phyloP scores from a whole-genome alignment of 2,113 vertebrate genomes.

The Mellivora capensis region DNA sequence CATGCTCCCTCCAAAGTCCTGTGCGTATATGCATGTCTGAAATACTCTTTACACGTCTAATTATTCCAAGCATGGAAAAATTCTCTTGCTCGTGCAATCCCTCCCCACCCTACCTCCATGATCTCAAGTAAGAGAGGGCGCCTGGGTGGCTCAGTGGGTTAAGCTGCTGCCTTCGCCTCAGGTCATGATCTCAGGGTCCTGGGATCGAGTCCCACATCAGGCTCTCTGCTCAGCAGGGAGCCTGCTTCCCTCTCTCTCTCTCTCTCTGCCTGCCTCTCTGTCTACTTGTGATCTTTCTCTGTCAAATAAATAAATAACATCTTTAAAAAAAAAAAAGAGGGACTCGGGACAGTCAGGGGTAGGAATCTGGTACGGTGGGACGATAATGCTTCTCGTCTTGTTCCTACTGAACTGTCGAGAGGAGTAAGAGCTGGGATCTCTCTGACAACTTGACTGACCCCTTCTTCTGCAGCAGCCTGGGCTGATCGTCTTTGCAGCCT shows the following conservation, averaged over 20 bases:
- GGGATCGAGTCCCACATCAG: too few species aligned
- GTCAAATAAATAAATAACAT: too few species aligned
- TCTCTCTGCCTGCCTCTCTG: too few species aligned
- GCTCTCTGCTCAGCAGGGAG: too few species aligned
- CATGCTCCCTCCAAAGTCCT: neutral
- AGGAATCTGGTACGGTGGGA: neutral
- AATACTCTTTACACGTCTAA: neutral
- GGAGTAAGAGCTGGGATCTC: neutral
- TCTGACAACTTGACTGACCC: neutral
- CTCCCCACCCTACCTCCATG: neutral
- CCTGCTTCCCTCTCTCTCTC: too few species aligned
- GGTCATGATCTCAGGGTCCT: too few species aligned
- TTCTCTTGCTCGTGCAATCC: neutral
- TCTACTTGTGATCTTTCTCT: too few species aligned
- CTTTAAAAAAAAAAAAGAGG: too few species aligned
- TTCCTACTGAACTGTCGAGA: neutral
- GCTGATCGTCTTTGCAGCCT: neutral
- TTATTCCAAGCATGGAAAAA: neutral
- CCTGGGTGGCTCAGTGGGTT: too few species aligned
- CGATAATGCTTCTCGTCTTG: neutral
- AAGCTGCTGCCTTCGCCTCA: too few species aligned
- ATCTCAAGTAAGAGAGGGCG: neutral
- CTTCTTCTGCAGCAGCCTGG: neutral
- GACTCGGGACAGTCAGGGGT: neutral
- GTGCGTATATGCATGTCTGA: neutral